Evolutionary conservation across 35 echinoderm and acorn worm species (phyloP), one percentile per base, ranked within the genome.

Genomic region (Strongylocentrotus purpuratus): DNA sequence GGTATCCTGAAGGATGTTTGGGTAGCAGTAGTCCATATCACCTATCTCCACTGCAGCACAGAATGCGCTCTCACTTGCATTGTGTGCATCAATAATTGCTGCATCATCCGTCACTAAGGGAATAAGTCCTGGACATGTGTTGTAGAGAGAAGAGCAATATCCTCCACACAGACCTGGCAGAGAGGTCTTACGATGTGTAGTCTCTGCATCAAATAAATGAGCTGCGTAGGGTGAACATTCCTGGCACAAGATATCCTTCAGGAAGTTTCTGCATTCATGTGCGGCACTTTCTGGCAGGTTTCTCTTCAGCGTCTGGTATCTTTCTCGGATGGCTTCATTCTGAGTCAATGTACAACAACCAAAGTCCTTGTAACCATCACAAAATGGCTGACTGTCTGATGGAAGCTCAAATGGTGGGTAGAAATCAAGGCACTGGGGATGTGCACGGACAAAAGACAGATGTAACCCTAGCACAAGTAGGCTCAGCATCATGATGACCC

Each of bases 171-270:
- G 96, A 45, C 98, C 98, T 31, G 98, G 98, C 46, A 97, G 95
- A 4, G 94, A 22, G n/a, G 92, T 92, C 41, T 61, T 94, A 25
- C 60, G 88, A 6, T 58, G 31, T 32, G 45, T 96, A 15, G 94
- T 59, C 89, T 99, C 98, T 59, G 97, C 94, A 92, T 97, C 94
- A 85, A 90, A 99, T 17, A 97, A 25, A 93, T 99, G 98, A 61
- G 97, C 97, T 12, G 98, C 95, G 86, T 99, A 99, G n/a, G 98
- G 98, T 0, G 97, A 97, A 93, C 98, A 99, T 88, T 97, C 97
- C 93, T 97, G 98, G 50, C 98, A 99, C 31, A 99, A 88, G 78
- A 99, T 96, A n/a, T 97, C 98, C 70, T 95, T 95, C 28, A 97
- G 59, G 89, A 95, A 97, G 13, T 96, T 71, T 17, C 61, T 35